phyloP scores from a whole-genome alignment of 2,888 invertebrate species.

The Isoperla grammatica region DNA sequence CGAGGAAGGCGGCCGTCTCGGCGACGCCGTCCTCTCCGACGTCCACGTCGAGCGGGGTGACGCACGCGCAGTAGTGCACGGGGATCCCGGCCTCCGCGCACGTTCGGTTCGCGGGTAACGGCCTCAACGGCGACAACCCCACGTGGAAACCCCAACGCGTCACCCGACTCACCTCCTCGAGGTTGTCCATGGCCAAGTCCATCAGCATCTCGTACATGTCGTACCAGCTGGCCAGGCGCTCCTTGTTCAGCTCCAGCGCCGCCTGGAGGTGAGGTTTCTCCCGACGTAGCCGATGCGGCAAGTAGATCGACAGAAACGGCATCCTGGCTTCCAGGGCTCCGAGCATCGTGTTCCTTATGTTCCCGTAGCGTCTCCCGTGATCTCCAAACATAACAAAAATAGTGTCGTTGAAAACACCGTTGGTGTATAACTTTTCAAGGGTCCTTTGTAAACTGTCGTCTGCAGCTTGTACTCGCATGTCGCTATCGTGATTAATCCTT shows the following conservation, averaged over 20 bases:
- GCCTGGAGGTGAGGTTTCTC: constrained; percentile 37
- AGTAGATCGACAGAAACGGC: constrained; percentile 41
- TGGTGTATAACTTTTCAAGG: neutral
- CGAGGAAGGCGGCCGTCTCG: constrained; percentile 31
- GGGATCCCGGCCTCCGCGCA: constrained; percentile 41
- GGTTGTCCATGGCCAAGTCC: constrained; percentile 35
- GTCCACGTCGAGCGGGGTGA: constrained; percentile 33
- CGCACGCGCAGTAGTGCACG: constrained; percentile 43
- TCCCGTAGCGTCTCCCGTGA: constrained; percentile 44
- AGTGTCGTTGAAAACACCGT: constrained; percentile 34
- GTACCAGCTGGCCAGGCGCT: constrained; percentile 42
- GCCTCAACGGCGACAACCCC: constrained; percentile 35
- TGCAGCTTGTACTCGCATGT: neutral
- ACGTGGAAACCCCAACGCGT: constrained; percentile 12
- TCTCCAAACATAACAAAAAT: constrained; percentile 40
- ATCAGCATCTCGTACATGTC: constrained; percentile 43
- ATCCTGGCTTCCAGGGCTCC: constrained; percentile 44
- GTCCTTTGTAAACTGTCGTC: neutral
- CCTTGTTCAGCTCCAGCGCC: constrained; percentile 39
- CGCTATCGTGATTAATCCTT: constrained; percentile 10
- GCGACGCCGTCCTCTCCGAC: constrained; percentile 29
- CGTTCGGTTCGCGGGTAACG: constrained; percentile 39
- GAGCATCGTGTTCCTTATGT: constrained; percentile 41
- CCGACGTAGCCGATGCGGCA: constrained; percentile 40
- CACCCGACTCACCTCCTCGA: neutral